Evolutionary conservation across 2,888 invertebrate species (phyloP).

Genomic region (Drosophila cracens): DNA sequence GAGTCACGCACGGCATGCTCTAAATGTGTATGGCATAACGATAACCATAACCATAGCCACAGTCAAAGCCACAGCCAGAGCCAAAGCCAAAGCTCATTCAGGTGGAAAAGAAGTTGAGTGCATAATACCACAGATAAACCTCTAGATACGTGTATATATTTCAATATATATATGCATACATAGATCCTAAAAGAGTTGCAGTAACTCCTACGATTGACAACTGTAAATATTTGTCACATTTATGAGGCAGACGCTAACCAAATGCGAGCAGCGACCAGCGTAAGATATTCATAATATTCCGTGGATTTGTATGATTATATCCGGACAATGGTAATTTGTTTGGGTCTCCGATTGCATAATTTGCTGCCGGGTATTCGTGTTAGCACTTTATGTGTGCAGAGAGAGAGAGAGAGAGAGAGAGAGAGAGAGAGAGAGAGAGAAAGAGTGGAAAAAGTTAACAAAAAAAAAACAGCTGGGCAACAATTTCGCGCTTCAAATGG

Average conservation of each 20-base stretch:
- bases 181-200: neutral
- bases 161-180: neutral
- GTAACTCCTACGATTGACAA: neutral
- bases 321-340: conserved; percentile 10
- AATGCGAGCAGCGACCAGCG: conserved; percentile 13
- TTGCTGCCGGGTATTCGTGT: conserved; percentile 9
- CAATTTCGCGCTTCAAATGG: neutral
- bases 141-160: conserved; percentile 19
- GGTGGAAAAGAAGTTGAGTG: conserved; percentile 60
- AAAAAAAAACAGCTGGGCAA: neutral
- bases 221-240: conserved; percentile 61
- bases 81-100: conserved; percentile 31
- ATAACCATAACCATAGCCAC: neutral
- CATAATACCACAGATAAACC: conserved; percentile 54
- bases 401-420: neutral
- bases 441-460: neutral
- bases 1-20: conserved; percentile 68
- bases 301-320: conserved; percentile 18
- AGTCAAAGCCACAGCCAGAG: neutral
- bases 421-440: too few species aligned
- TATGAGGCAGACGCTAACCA: conserved; percentile 58
- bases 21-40: conserved; percentile 55
- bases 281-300: conserved; percentile 27
- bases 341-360: conserved; percentile 34
- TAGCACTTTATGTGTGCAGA: conserved; percentile 32